phyloP scores from a whole-genome alignment of 2,113 vertebrate species.

The Trematocara zebra region DNA sequence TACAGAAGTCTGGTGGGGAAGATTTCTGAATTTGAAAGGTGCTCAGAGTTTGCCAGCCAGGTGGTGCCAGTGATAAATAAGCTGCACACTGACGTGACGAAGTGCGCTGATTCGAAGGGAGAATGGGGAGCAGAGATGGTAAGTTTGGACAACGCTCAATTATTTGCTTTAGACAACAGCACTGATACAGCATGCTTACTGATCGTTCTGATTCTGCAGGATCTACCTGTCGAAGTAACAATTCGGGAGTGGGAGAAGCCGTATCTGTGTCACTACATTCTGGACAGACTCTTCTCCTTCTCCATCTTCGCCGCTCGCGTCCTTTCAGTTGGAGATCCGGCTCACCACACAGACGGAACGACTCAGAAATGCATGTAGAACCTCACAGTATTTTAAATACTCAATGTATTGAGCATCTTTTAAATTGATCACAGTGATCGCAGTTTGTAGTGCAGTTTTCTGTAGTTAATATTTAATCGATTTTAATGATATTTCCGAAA shows the following conservation, averaged over 20 bases:
- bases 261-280: constrained; percentile 28
- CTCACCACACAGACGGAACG: neutral
- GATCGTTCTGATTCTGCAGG: neutral
- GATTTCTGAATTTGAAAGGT: constrained; percentile 8
- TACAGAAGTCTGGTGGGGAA: constrained; percentile 31
- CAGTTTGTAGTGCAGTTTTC: neutral
- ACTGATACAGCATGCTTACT: neutral
- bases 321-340: constrained; percentile 45
- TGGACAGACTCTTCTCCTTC: constrained; percentile 60
- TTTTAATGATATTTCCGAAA: constrained; percentile 48
- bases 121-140: neutral
- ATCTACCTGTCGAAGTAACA: rapidly evolving
- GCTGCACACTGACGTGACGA: constrained; percentile 27
- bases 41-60: neutral
- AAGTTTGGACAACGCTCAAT: neutral
- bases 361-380: constrained; percentile 13
- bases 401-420: neutral
- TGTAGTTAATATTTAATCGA: neutral
- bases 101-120: neutral
- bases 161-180: neutral
- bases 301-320: constrained; percentile 57
- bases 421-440: constrained; percentile 58
- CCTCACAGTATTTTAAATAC: neutral
- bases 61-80: constrained; percentile 6
- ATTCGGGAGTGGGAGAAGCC: rapidly evolving